Base-by-base conservation (phyloP, 2,797 vertebrate species). In the Phyllotis vaccarum region DNA sequence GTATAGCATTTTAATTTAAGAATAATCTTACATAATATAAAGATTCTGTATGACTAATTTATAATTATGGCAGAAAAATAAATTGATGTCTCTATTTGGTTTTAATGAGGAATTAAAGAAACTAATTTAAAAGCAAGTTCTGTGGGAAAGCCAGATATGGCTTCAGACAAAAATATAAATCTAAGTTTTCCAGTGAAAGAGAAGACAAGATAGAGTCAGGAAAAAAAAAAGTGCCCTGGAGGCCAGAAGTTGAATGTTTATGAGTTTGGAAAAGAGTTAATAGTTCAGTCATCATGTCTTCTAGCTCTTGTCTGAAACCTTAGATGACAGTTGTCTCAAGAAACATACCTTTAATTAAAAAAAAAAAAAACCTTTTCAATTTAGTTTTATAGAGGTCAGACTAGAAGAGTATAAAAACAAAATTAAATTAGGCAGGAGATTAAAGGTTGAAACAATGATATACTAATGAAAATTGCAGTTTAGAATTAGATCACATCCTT, bases 401-500 rank as follows among this genome's bases (percentile, higher is more conserved):
- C 19, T 31, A 89, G 72, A 85, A 98, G 85, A 70, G 10, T 16
- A 90, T 64, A 97, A 94, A 93, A 96, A 91, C 54, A 94, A 89
- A 97, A 97, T 96, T 98, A 97, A 98, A 98, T 98, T 98, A 98
- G 90, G 40, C 80, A 94, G 76, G 95, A 98, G 93, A 97, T 97
- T 95, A 97, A 97, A 86, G 66, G 92, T 70, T 97, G 93, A 96
- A 91, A 72, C 78, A 93, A 86, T 12, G 54, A 87, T 80, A 13
- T 80, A 78, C 43, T 98, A 96, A 98, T 97, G 96, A 97, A 95
- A 70, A 96, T 22, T 19, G 37, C 85, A 90, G 29, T 95, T 98
- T 96, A 62, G 97, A 98, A 98, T 72, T 98, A 98, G 98, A 97
- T 94, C 95, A 97, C 62, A 43, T 97, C 98, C 91, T 95, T 31